These are phyloP conservation scores for Nephrotoma appendiculata DNA, from an alignment of 2,888 invertebrate species.

Conservation along the genomic window DNA sequence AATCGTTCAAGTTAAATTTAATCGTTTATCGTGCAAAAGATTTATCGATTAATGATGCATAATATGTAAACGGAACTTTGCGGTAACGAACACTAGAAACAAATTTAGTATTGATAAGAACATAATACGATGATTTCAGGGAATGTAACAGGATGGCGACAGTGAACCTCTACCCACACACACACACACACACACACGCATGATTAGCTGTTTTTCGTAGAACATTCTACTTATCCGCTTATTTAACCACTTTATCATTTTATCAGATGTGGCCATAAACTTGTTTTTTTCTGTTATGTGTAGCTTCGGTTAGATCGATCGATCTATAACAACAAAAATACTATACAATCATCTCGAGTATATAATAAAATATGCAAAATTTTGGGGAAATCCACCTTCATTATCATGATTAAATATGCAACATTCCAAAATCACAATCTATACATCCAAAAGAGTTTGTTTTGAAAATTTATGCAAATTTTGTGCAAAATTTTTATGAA, in stretches of 20 bases:
- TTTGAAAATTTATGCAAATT: background rate
- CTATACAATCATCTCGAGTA: background rate
- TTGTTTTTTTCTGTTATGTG: background rate
- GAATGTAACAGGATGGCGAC: background rate
- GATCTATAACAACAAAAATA: background rate
- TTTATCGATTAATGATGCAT: no score
- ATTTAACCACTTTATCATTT: background rate
- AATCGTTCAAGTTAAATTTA: background rate
- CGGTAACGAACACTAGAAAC: no score
- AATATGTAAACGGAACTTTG: no score
- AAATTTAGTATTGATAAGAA: no score
- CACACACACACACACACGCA: background rate
- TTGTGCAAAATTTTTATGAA: background rate
- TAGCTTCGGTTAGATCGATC: background rate
- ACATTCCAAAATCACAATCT: background rate
- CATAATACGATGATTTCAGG: background rate
- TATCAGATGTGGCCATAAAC: background rate
- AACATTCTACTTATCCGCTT: background rate
- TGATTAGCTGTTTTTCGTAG: background rate
- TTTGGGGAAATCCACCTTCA: background rate
- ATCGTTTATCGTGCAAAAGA: background rate
- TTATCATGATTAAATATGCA: background rate
- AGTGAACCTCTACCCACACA: background rate
- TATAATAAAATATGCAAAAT: background rate
- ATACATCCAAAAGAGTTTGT: background rate